These are phyloP conservation scores for Peromyscus aztecus DNA, from an alignment of 2,797 vertebrate genomes.

Conservation along the genomic window DNA sequence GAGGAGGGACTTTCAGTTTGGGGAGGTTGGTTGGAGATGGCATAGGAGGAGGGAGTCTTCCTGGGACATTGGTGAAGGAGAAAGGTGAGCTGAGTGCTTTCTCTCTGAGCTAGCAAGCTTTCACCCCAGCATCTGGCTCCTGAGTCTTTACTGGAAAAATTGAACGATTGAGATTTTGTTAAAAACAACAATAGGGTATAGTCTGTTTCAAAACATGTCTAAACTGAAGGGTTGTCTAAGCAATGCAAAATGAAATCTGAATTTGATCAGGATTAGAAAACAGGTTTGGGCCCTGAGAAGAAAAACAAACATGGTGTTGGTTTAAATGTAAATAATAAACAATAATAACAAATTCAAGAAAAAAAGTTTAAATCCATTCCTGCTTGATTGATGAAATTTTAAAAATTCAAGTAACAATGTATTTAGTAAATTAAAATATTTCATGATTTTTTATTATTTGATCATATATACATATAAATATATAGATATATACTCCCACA, in stretches of 20 bases:
- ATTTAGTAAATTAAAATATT: constrained; percentile 31
- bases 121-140: too few species aligned
- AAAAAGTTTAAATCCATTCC: neutral
- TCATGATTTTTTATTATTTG: neutral
- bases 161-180: too few species aligned
- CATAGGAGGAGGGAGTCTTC: too few species aligned
- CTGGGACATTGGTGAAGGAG: too few species aligned
- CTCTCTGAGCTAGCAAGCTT: too few species aligned
- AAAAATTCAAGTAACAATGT: constrained; percentile 34
- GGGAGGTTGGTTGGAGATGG: too few species aligned
- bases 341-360: constrained; percentile 20
- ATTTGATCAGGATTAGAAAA: neutral
- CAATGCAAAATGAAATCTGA: constrained; percentile 8
- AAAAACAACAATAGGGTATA: neutral
- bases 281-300: neutral
- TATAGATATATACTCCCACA: neutral
- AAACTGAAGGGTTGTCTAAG: neutral
- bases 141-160: too few species aligned
- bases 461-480: neutral
- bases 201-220: neutral
- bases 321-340: constrained; percentile 11
- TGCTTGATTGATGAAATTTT: neutral
- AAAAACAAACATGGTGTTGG: neutral
- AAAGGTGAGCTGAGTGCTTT: too few species aligned
- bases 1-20: too few species aligned